Percentiles rank a stretch among this genome's conserved stretches.
phyloP scores from a whole-genome alignment of 2,113 vertebrate genomes.

The Ceratotherium simum region DNA sequence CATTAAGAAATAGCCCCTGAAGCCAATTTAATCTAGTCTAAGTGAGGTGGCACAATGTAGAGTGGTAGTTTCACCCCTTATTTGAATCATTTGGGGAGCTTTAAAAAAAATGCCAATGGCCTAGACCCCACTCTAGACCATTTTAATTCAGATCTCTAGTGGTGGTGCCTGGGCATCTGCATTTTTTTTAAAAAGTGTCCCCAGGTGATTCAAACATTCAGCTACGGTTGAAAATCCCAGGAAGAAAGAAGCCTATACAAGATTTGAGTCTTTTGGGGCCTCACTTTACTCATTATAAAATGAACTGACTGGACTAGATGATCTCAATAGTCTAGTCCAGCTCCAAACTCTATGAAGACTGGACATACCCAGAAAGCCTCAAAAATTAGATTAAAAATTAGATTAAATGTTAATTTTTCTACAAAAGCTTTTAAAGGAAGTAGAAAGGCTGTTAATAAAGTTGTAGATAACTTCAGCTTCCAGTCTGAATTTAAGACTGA shows the following conservation, averaged over 20 bases:
- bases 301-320: not conserved
- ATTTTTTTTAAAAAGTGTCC: not conserved
- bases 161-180: not conserved
- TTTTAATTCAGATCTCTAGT: not conserved
- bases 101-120: not conserved
- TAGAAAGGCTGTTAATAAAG: not conserved
- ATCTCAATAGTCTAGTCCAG: not conserved
- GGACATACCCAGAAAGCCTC: not conserved
- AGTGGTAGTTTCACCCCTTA: not conserved
- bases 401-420: constrained; percentile 3
- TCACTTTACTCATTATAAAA: not conserved
- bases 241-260: not conserved
- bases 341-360: not conserved
- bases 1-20: not conserved
- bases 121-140: not conserved
- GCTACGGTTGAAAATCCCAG: not conserved
- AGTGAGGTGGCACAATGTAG: not conserved
- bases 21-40: not conserved
- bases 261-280: not conserved
- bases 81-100: not conserved
- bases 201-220: not conserved
- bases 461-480: not conserved
- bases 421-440: not conserved
- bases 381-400: not conserved
- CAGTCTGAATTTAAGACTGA: constrained; percentile 23